phyloP scores from a whole-genome alignment of 2,797 vertebrate genomes.

The Gambelia wislizenii region DNA sequence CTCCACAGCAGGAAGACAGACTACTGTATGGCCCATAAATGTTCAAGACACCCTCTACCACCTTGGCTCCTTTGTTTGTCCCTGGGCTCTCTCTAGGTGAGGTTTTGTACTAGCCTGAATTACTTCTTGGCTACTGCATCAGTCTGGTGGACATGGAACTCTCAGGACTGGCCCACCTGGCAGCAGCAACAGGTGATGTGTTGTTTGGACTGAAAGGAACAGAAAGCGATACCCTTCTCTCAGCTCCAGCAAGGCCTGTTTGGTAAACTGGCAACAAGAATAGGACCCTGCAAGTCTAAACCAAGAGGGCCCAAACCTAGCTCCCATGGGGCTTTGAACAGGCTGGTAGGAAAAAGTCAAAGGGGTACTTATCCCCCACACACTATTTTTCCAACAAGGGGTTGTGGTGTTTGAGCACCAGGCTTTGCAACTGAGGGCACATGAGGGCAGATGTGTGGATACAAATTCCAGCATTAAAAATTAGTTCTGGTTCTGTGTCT shows the following conservation, averaged over 20 bases:
- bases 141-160: neutral
- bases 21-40: no score
- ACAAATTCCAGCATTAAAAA: neutral
- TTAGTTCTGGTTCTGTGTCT: neutral
- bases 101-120: neutral
- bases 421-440: neutral
- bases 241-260: neutral
- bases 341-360: neutral
- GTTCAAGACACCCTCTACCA: no score
- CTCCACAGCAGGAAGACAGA: no score
- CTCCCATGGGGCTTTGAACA: no score
- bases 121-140: neutral
- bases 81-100: no score
- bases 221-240: neutral
- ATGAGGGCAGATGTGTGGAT: neutral
- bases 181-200: neutral
- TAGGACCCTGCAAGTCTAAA: neutral
- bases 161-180: neutral
- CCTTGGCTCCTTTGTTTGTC: no score
- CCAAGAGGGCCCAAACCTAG: neutral
- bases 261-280: neutral
- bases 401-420: neutral
- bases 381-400: neutral
- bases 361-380: neutral
- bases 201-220: neutral